phyloP scores from a whole-genome alignment of 2,888 invertebrate species.

The Synergus laeviventris region DNA sequence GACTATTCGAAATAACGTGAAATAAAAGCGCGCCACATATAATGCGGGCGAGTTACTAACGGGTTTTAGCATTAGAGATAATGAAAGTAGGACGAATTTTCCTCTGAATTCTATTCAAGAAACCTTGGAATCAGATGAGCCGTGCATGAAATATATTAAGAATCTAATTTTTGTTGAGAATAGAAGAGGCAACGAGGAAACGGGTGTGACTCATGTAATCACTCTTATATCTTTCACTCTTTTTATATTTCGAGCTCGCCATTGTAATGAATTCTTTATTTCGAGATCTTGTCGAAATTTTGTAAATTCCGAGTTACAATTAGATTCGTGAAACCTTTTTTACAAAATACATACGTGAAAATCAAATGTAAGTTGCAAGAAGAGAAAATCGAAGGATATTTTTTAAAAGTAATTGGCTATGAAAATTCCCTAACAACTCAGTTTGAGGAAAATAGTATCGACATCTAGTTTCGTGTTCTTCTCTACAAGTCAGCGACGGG shows the following conservation, averaged over 20 bases:
- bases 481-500: constrained; percentile 57
- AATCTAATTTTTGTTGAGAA: constrained; percentile 40
- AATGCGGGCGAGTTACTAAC: constrained; percentile 51
- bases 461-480: constrained; percentile 60
- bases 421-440: neutral
- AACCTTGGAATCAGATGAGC: constrained; percentile 54
- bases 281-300: neutral
- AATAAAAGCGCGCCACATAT: constrained; percentile 22
- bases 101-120: constrained; percentile 44
- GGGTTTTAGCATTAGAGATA: constrained; percentile 48
- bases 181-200: constrained; percentile 49
- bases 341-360: no score
- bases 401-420: neutral
- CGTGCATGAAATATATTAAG: constrained; percentile 43
- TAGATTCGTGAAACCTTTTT: neutral
- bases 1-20: constrained; percentile 14
- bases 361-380: neutral
- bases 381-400: neutral
- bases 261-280: neutral
- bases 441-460: constrained; percentile 51
- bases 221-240: neutral
- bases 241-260: neutral
- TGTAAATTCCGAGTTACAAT: neutral
- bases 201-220: neutral
- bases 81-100: constrained; percentile 51